Evolutionary conservation across 2,888 invertebrate species (phyloP), one percentile per base, ranked within the genome.

Genomic region (Napeogenes sylphis): DNA sequence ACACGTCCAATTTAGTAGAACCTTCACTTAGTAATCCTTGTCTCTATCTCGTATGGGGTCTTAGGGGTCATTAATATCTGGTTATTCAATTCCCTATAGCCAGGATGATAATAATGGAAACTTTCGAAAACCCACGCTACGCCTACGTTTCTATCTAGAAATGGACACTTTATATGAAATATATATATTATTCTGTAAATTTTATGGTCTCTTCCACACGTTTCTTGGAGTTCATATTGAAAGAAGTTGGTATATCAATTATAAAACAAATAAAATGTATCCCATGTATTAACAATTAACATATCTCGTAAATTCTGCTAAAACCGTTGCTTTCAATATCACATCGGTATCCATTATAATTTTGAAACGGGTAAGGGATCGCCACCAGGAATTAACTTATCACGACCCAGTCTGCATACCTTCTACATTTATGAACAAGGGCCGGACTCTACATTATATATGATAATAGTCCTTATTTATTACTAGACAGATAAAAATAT

Each of bases 321-420:
- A 70, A 68, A 75, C 80, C 82, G 84, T 85, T 84, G 83, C 79
- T 85, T 86, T 85, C 85, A 85, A 85, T 86, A 86, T 77, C 73
- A 72, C 73, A 67, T 68, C 86, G 69, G 77, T 80, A 70, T 73
- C 82, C 76, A 85, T 87, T 87, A 87, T 85, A 83, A 87, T 86
- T 87, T 83, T 87, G 89, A 89, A 87, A 84, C 83, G 89, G 88
- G 88, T 88, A 81, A 82, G 86, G 88, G 87, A 84, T 84, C 80
- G 78, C 84, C 87, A 79, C 79, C 75, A 84, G 84, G 89, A 85
- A 90, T 90, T 90, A 90, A 90, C 88, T 90, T 90, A 90, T 90
- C 90, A 90, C 88, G 75, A 73, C 82, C 86, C 83, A 83, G 87
- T 87, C 88, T 88, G 90, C 90, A 90, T 90, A 90, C 88, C 90